Base-by-base conservation (phyloP, 2,797 vertebrate species). In the Artibeus lituratus region DNA sequence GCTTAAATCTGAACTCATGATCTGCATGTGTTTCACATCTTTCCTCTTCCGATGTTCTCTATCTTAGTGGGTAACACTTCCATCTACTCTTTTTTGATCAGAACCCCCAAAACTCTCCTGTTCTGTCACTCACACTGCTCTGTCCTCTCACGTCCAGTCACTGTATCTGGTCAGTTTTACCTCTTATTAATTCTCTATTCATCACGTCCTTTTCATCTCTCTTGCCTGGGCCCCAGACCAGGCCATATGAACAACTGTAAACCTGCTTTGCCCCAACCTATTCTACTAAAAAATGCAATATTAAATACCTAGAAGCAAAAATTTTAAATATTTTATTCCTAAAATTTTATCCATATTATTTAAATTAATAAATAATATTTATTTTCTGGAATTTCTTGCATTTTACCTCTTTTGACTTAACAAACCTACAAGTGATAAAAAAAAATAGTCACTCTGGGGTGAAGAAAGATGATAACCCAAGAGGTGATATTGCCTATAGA, bases 391-490 rank as follows among this genome's bases (percentile, higher is more conserved):
- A 90, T 32, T 24, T 42, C 39, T 85, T 88, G 19, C n/a, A n/a
- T 84, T 88, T 95, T 72, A 78, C 81, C 76, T 88, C 12, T 90
- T 88, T 87, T 84, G 51, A 72, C 53, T 91, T 85, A 82, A 85
- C 51, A 86, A 90, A 72, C 15, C 53, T 70, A 42, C 18, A 77
- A 70, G 14, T 35, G 47, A 53, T 77, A 39, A 87, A 32, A 87
- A 59, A 24, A 53, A 85, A 59, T 77, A 9, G 32, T 87, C 42
- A 55, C 7, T 39, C 9, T 47, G 2, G 86, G 19, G 24, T 16
- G 18, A 87, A 84, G 35, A 90, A 92, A 91, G 35, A 67, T 51
- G 47, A 10, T 39, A 59, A 73, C 26, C 26, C 3, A 69, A 80
- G 49, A 70, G 37, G 10, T 80, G 26, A 12, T 80, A 19, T 86